These are phyloP conservation scores for Conistra vaccinii DNA, from an alignment of 2,888 invertebrate genomes.

Conservation along the genomic window DNA sequence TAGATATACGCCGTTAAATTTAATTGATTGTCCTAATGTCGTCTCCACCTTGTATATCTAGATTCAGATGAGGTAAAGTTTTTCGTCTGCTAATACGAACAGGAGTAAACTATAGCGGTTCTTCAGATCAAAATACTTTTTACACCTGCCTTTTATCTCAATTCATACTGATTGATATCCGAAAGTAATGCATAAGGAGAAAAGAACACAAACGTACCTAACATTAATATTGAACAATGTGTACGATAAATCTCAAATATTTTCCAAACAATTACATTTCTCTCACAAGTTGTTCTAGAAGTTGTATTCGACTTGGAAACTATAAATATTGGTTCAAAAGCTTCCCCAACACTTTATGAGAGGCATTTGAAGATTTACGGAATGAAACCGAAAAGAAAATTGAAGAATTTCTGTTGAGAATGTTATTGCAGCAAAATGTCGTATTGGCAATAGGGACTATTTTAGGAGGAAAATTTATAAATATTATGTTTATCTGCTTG, in stretches of 20 bases:
- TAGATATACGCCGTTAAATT: too few relatives aligned
- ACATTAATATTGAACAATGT: too few relatives aligned
- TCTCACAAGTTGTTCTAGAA: slow-evolving; percentile 12
- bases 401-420: background rate
- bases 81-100: too few relatives aligned
- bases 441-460: background rate
- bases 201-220: too few relatives aligned
- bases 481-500: background rate
- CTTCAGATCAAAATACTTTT: too few relatives aligned
- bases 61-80: background rate
- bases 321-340: slow-evolving; percentile 43
- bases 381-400: slow-evolving; percentile 7
- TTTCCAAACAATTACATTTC: slow-evolving; percentile 27
- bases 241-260: slow-evolving; percentile 14
- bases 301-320: slow-evolving; percentile 34
- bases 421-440: background rate
- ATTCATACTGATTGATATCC: too few relatives aligned
- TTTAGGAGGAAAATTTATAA: background rate
- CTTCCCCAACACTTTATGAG: slow-evolving; percentile 21
- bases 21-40: too few relatives aligned
- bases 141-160: too few relatives aligned
- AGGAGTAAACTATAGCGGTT: too few relatives aligned
- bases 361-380: slow-evolving; percentile 8
- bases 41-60: too few relatives aligned
- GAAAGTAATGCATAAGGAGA: too few relatives aligned